Conservation (phyloP, 1,140 invertebrate species). For the Bilobella aurantiaca region DNA sequence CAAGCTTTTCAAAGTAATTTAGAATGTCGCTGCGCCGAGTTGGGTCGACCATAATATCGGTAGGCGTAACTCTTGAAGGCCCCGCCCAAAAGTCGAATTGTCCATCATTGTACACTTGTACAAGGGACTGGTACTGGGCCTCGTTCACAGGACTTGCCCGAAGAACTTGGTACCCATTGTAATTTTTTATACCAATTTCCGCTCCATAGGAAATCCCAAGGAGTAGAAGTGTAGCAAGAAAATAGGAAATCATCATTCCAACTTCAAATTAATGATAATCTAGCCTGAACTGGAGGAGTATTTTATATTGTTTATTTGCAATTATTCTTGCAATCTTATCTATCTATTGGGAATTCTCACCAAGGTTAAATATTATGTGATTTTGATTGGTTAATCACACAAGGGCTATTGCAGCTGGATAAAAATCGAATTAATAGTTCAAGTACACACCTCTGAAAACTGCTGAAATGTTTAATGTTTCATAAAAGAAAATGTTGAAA, state of each 20-base stretch:
- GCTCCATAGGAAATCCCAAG: background rate
- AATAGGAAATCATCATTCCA: background rate
- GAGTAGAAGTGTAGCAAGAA: background rate
- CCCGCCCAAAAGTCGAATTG: slow-evolving; percentile 26
- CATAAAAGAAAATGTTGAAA: too few species aligned
- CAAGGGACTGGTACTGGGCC: slow-evolving; percentile 8
- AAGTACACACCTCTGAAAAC: too few species aligned
- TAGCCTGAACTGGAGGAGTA: too few species aligned
- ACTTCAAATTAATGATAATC: too few species aligned
- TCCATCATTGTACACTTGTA: background rate
- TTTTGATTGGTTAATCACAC: too few species aligned
- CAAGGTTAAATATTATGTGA: too few species aligned
- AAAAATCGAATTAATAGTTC: too few species aligned
- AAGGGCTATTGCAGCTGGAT: too few species aligned
- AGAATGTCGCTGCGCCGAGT: background rate
- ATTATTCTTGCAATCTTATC: too few species aligned
- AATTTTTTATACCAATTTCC: background rate
- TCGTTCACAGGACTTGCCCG: slow-evolving; percentile 8
- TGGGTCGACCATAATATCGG: slow-evolving; percentile 22
- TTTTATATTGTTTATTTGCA: too few species aligned
- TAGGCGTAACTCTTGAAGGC: background rate
- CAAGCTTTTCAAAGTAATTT: background rate
- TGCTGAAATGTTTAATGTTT: too few species aligned
- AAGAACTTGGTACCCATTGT: slow-evolving; percentile 17
- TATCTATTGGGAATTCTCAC: too few species aligned